A percentile compares a stretch with the other conserved stretches of the same genome.
These are phyloP conservation scores for Choristoneura fumiferana DNA, from an alignment of 1,140 invertebrate genomes.

Conservation along the genomic window DNA sequence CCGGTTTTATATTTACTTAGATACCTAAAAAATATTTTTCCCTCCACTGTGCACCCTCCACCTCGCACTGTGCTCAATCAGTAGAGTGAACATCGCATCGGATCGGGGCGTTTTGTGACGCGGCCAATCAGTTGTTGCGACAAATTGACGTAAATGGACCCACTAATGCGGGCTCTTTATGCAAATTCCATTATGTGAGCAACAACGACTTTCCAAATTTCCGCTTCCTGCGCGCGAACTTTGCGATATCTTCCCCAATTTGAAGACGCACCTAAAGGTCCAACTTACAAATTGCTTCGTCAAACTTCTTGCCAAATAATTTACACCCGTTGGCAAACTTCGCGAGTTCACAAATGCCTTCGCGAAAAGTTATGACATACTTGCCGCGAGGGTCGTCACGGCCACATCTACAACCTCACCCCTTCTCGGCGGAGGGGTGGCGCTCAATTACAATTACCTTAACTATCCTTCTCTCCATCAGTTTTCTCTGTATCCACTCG, in stretches of 20 bases:
- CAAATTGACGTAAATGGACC: not conserved
- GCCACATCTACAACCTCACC: not conserved
- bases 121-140: no score
- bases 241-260: conserved; percentile 13
- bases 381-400: conserved; percentile 9
- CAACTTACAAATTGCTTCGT: conserved; percentile 18
- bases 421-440: no score
- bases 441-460: no score
- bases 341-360: conserved; percentile 9
- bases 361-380: conserved; percentile 12
- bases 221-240: conserved; percentile 1
- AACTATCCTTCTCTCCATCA: conserved; percentile 59
- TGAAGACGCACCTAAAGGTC: conserved; percentile 8
- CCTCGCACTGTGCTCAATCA: no score
- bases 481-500: conserved; percentile 67
- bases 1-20: no score
- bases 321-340: conserved; percentile 14
- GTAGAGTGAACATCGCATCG: no score
- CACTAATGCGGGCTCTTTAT: not conserved
- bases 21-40: no score
- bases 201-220: not conserved
- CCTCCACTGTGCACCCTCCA: no score
- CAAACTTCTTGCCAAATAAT: conserved; percentile 18
- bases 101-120: no score
- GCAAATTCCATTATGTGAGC: conserved; percentile 8